A percentile compares a stretch with the other conserved stretches of the same genome.
These are phyloP conservation scores for Gorilla gorilla DNA, from an alignment of 2,113 vertebrate genomes.

Conservation along the genomic window DNA sequence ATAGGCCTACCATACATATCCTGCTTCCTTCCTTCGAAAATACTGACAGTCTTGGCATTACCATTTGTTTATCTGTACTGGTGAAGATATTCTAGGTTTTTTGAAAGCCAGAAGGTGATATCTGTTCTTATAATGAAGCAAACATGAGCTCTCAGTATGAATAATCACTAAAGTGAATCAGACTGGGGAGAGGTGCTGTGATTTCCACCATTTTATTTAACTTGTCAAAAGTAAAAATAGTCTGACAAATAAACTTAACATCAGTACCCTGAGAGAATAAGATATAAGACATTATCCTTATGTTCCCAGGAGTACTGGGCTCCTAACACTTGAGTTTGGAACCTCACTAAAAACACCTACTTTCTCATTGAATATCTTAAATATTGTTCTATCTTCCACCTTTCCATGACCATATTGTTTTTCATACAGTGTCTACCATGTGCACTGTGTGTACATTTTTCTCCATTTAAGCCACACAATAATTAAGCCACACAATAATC, in stretches of 20 bases:
- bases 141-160: neutral
- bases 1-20: neutral
- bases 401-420: neutral
- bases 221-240: neutral
- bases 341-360: neutral
- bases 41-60: neutral
- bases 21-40: conserved; percentile 3
- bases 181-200: neutral
- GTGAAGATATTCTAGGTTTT: conserved; percentile 14
- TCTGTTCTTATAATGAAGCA: neutral
- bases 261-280: neutral
- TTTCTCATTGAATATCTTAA: neutral
- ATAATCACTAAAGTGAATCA: neutral
- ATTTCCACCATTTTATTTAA: neutral
- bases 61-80: neutral
- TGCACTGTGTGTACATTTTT: neutral
- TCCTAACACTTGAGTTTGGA: neutral
- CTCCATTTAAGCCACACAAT: neutral
- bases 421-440: neutral
- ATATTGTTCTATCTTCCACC: neutral
- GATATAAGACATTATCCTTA: neutral
- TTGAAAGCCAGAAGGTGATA: neutral
- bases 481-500: neutral
- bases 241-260: neutral
- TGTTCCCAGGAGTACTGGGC: neutral